These are phyloP conservation scores for Atherinomorus stipes DNA, from an alignment of 2,113 vertebrate species.

Conservation along the genomic window DNA sequence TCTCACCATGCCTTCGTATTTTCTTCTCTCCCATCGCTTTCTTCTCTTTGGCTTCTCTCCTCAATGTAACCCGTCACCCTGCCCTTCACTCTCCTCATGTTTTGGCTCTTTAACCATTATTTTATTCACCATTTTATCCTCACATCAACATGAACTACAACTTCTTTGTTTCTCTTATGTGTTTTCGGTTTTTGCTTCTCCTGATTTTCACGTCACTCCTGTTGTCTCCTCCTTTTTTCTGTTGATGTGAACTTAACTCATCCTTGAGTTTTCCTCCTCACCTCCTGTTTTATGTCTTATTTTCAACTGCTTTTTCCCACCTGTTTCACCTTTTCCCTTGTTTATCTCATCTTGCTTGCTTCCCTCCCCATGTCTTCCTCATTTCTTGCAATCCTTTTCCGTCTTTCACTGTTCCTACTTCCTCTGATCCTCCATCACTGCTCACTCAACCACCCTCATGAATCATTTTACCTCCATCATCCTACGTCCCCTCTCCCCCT, in stretches of 20 bases:
- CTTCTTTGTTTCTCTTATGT: not conserved
- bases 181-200: not conserved
- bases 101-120: not conserved
- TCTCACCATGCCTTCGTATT: slow-evolving; percentile 61
- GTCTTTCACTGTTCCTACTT: not conserved
- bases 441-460: not conserved
- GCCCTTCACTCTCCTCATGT: not conserved
- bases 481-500: slow-evolving; percentile 15
- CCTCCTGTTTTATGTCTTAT: not conserved
- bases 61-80: slow-evolving; percentile 15
- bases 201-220: not conserved
- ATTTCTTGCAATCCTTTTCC: not conserved
- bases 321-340: not conserved
- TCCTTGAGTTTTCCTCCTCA: not conserved
- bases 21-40: slow-evolving; percentile 32
- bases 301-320: not conserved
- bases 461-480: slow-evolving; percentile 20
- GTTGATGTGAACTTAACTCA: fast-evolving
- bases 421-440: not conserved
- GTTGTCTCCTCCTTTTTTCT: not conserved
- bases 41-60: slow-evolving; percentile 10
- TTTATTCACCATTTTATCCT: not conserved
- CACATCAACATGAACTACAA: not conserved
- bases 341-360: not conserved
- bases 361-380: not conserved